Base-by-base conservation (phyloP, 1,140 invertebrate genomes). In the Diploscapter pachys region DNA sequence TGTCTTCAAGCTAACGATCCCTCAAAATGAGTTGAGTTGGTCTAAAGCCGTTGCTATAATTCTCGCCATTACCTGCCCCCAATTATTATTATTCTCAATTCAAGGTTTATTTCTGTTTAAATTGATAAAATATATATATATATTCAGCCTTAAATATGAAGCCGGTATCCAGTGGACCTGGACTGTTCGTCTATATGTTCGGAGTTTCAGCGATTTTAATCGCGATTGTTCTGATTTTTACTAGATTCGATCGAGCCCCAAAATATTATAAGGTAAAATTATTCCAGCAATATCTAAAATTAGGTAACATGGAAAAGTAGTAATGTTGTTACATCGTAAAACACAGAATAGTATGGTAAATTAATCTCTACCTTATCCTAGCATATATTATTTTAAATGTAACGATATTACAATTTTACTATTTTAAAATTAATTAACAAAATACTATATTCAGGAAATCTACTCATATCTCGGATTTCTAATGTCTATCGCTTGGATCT, bases 401-500 rank as follows among this genome's bases (percentile, higher is more conserved):
- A 9, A 59, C 9, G 9, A 59, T 13, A 9, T 13, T 13, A 59
- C 57, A 11, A 13, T 59, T 59, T 13, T 11, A 9, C 57, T 13
- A 13, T 51, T 49, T 54, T 8, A 9, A 53, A 50, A 51, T 13
- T 9, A 51, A 2, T 49, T 48, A 31, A 9, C 3, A 61, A 61
- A 68, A 11, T 5, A 13, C 64, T 56, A 77, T 49, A 54, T 54
- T 80, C 70, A 84, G 82, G 64, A 72, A 51, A 62, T 83, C 48
- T 66, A 69, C 31, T 89, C 90, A 31, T 91, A 90, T 83, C 68
- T 90, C 9, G 91, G 90, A 59, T 92, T 92, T 84, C 61, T 89
- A 4, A 85, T 88, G 11, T 89, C 90, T 48, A 89, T 91, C 73
- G 78, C 90, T 49, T 90, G 90, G 87, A 90, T 92, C 56, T 91